phyloP scores from a whole-genome alignment of 2,797 vertebrate genomes.

The Phoeniculus purpureus region DNA sequence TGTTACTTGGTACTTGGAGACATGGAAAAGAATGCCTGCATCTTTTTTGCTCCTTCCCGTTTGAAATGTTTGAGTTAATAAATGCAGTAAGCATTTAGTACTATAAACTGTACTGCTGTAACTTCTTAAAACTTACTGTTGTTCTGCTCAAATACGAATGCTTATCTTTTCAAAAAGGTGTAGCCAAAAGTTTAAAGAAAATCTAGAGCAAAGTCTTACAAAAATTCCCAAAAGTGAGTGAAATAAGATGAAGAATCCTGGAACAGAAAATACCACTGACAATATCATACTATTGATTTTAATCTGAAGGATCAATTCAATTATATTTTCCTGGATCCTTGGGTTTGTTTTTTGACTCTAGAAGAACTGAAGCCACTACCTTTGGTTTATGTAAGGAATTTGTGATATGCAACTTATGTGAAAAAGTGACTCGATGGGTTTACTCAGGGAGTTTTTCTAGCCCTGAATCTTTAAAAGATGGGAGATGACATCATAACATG shows the following conservation, averaged over 20 bases:
- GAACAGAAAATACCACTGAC: not conserved
- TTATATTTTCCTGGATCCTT: no score
- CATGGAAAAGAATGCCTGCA: not conserved
- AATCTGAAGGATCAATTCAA: not conserved
- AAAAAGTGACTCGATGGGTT: not conserved
- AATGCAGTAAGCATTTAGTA: not conserved
- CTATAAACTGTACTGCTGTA: not conserved
- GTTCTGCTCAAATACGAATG: not conserved
- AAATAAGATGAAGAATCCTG: not conserved
- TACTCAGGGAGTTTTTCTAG: not conserved
- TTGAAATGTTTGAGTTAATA: not conserved
- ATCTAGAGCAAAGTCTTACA: not conserved
- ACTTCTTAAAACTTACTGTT: not conserved
- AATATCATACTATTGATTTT: not conserved
- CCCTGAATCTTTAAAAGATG: not conserved
- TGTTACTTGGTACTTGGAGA: not conserved
- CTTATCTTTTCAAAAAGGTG: not conserved
- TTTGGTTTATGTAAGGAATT: not conserved
- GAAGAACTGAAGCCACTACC: not conserved
- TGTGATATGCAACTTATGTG: not conserved
- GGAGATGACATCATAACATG: not conserved
- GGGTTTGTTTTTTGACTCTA: not conserved
- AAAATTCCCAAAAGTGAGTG: not conserved
- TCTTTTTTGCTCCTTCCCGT: not conserved
- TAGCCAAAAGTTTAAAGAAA: not conserved